Evolutionary conservation across 2,113 vertebrate genomes (phyloP).

Genomic region (Madoqua kirkii): DNA sequence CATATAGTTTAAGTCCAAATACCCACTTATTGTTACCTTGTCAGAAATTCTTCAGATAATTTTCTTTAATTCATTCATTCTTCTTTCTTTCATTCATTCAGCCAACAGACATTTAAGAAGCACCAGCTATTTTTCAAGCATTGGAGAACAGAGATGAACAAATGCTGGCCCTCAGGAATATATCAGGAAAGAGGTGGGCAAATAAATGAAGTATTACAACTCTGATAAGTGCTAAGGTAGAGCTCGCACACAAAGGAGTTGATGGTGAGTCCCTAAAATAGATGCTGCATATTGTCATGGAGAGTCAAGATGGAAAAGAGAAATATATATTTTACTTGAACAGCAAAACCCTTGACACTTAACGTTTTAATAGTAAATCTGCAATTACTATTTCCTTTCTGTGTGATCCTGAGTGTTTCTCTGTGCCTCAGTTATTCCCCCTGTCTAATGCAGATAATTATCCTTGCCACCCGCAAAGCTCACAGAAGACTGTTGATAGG

Average conservation of each 20-base stretch:
- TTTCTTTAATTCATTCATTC: background rate
- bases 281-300: background rate
- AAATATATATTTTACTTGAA: background rate
- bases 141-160: background rate
- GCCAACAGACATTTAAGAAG: background rate
- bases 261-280: background rate
- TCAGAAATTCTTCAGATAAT: conserved; percentile 51
- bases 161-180: background rate
- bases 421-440: background rate
- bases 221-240: background rate
- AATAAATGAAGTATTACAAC: background rate
- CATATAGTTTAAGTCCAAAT: conserved; percentile 45
- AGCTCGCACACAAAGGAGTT: background rate
- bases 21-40: conserved; percentile 48
- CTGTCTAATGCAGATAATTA: background rate
- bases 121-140: background rate
- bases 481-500: background rate
- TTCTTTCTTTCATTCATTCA: conserved; percentile 16
- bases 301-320: background rate
- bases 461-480: background rate
- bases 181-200: background rate
- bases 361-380: background rate
- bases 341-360: background rate
- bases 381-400: background rate
- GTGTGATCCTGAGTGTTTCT: background rate